A percentile compares a stretch with the other conserved stretches of the same genome.
These are phyloP conservation scores for Lepas anatifera DNA, from an alignment of 2,888 invertebrate genomes.

Conservation along the genomic window DNA sequence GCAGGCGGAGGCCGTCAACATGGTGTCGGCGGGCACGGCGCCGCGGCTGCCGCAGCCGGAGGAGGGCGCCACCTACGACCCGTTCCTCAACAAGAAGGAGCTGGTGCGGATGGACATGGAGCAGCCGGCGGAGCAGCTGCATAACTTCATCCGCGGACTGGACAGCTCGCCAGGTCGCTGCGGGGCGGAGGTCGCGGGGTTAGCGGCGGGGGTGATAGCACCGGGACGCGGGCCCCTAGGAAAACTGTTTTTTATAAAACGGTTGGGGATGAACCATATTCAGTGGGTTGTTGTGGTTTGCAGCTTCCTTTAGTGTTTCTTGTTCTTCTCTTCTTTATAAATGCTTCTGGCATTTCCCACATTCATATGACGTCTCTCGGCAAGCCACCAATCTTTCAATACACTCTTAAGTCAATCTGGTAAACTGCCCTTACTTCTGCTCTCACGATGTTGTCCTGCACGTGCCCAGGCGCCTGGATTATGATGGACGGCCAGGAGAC, in stretches of 20 bases:
- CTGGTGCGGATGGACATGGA: conserved; percentile 64
- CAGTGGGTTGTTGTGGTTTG: too few relatives aligned
- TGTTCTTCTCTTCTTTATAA: too few relatives aligned
- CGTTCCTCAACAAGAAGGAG: conserved; percentile 74
- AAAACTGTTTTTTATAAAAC: too few relatives aligned
- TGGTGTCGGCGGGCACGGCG: conserved; percentile 48
- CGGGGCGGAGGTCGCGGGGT: not conserved
- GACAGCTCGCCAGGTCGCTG: conserved; percentile 73
- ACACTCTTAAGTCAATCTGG: too few relatives aligned
- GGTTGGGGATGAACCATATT: too few relatives aligned
- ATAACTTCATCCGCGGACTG: conserved; percentile 85
- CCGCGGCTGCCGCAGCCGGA: conserved; percentile 65
- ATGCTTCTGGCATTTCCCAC: too few relatives aligned
- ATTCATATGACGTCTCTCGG: too few relatives aligned
- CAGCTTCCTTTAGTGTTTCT: too few relatives aligned
- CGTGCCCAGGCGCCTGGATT: conserved; percentile 58
- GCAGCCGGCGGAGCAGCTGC: conserved; percentile 57
- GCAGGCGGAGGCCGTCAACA: conserved; percentile 24
- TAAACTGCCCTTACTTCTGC: too few relatives aligned
- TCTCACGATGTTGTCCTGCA: too few relatives aligned
- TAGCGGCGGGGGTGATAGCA: not conserved
- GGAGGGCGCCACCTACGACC: conserved; percentile 85
- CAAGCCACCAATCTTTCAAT: too few relatives aligned
- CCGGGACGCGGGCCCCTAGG: too few relatives aligned
- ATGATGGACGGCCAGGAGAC: conserved; percentile 49